Percentiles rank a stretch among this genome's conserved stretches.
phyloP scores from a whole-genome alignment of 2,797 vertebrate genomes.

The Pampus argenteus region DNA sequence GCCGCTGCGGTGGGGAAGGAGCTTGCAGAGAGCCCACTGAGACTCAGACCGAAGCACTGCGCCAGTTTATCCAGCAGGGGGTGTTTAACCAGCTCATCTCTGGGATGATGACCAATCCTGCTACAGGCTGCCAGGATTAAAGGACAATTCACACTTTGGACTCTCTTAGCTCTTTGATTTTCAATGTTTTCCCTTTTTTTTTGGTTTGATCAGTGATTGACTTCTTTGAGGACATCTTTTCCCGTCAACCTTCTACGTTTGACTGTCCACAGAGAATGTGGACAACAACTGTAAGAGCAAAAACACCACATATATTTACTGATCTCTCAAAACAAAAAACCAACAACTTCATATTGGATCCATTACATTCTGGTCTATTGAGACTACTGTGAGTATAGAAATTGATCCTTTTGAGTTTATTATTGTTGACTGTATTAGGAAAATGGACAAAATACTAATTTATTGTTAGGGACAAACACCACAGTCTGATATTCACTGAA shows the following conservation, averaged over 20 bases:
- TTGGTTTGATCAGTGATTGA: conserved; percentile 8
- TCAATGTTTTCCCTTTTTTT: neutral
- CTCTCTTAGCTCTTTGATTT: neutral
- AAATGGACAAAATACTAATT: neutral
- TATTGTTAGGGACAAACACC: neutral
- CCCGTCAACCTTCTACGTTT: neutral
- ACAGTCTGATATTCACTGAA: neutral
- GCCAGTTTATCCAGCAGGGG: conserved; percentile 59
- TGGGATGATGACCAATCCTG: conserved; percentile 46
- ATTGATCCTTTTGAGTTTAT: too few relatives aligned
- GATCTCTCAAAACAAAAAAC: conserved; percentile 8
- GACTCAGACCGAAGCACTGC: conserved; percentile 34
- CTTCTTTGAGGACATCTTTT: neutral
- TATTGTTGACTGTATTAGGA: too few relatives aligned
- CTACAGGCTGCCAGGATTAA: conserved; percentile 27
- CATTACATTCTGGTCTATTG: neutral
- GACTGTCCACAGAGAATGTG: neutral
- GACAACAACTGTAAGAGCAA: neutral
- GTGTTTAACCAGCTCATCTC: conserved; percentile 57
- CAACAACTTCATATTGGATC: neutral
- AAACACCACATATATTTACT: neutral
- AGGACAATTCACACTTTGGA: conserved; percentile 16
- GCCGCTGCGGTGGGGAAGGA: conserved; percentile 1
- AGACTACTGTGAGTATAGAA: too few relatives aligned
- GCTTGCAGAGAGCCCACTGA: conserved; percentile 6